Conservation (phyloP, 1,140 invertebrate species). For the Helicoverpa armigera region DNA sequence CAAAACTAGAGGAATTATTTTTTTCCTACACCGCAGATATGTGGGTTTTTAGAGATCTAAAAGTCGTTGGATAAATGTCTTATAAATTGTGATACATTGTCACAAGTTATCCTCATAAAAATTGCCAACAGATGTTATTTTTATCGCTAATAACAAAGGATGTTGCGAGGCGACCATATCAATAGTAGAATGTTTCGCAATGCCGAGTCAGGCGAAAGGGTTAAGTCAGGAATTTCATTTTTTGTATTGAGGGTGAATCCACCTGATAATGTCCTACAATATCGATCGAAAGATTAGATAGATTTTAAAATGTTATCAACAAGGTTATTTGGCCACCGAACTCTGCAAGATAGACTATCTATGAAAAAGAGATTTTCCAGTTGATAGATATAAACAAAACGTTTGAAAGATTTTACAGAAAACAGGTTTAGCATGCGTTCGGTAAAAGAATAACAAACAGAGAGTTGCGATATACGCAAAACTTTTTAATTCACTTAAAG, state of each 20-base stretch:
- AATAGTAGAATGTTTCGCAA: constrained; percentile 33
- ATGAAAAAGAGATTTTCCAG: constrained; percentile 2
- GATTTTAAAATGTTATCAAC: no score
- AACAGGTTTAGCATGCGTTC: constrained; percentile 20
- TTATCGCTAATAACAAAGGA: constrained; percentile 48
- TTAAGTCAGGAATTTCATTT: constrained; percentile 5
- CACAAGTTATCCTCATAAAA: constrained; percentile 16
- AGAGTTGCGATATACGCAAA: background rate
- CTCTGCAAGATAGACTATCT: background rate
- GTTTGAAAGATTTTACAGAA: constrained; percentile 4
- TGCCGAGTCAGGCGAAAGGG: background rate
- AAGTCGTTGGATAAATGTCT: no score
- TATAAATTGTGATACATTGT: background rate
- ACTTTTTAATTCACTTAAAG: background rate
- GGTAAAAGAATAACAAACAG: constrained; percentile 31
- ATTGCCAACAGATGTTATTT: constrained; percentile 39
- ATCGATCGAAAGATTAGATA: no score
- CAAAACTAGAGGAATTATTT: no score
- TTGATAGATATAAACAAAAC: constrained; percentile 13
- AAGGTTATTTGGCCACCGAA: no score
- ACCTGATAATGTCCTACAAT: background rate
- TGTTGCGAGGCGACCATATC: constrained; percentile 43
- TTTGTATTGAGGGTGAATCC: background rate
- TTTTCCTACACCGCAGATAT: no score
- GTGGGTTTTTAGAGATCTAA: no score